Percentiles rank a stretch among this genome's conserved stretches.
Conservation (phyloP, 2,888 invertebrate genomes). For the Abscondita cerata region DNA sequence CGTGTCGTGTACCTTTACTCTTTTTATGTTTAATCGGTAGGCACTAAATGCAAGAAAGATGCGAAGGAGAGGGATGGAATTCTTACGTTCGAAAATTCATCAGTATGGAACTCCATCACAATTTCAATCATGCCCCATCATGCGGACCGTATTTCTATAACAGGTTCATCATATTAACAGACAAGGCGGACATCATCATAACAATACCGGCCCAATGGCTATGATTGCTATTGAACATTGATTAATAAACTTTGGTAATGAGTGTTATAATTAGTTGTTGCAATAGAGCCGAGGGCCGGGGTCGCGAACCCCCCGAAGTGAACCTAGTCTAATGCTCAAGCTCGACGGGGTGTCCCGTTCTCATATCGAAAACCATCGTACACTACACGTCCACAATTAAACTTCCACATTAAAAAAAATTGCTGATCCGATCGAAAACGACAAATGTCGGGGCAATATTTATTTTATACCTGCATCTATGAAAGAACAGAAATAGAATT, state of each 20-base stretch:
- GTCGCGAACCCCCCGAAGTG: conserved; percentile 46
- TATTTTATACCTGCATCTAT: conserved; percentile 38
- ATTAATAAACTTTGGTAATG: conserved; percentile 61
- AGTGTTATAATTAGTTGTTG: conserved; percentile 59
- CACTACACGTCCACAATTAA: neutral
- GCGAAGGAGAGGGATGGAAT: neutral
- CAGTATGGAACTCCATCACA: conserved; percentile 24
- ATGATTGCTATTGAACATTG: conserved; percentile 57
- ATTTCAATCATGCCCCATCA: conserved; percentile 33
- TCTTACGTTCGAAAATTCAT: conserved; percentile 12
- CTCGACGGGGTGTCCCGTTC: conserved; percentile 47
- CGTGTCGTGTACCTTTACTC: conserved; percentile 19
- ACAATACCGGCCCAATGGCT: conserved; percentile 50
- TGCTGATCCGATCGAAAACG: conserved; percentile 12
- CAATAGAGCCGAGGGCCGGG: conserved; percentile 44
- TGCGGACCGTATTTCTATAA: conserved; percentile 21
- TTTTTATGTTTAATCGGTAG: conserved; percentile 21
- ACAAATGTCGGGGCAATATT: conserved; percentile 17
- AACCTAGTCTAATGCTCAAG: conserved; percentile 50
- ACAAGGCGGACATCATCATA: conserved; percentile 42
- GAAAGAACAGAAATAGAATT: conserved; percentile 45
- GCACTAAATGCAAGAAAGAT: too few species aligned
- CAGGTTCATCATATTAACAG: conserved; percentile 26
- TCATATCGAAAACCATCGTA: conserved; percentile 43
- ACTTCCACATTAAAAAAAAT: conserved; percentile 4